Evolutionary conservation across 2,113 vertebrate species (phyloP).

Genomic region (Mirounga angustirostris): DNA sequence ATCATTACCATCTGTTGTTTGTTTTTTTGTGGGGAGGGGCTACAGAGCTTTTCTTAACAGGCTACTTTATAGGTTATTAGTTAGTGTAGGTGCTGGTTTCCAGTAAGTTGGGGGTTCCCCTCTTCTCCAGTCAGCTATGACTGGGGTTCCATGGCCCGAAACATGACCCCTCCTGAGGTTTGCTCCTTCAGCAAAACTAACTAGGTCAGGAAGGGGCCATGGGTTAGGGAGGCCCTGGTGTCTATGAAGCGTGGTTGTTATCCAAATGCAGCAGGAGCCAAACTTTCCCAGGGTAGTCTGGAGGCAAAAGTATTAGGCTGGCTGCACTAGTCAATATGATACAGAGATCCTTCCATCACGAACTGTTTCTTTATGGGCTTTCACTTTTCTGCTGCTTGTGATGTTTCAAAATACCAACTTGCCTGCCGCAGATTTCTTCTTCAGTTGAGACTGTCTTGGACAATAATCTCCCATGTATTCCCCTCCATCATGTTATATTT

Average conservation of each 20-base stretch:
- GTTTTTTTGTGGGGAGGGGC: background rate
- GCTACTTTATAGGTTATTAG: background rate
- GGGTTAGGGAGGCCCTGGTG: background rate
- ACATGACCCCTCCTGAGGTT: background rate
- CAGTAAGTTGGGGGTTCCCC: background rate
- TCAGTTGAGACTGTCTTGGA: background rate
- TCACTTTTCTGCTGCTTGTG: slow-evolving; percentile 12
- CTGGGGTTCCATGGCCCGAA: background rate
- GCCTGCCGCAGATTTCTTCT: slow-evolving; percentile 17
- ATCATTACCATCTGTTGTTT: background rate
- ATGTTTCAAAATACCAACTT: slow-evolving; percentile 65
- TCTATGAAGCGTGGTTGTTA: background rate
- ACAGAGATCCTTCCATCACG: background rate
- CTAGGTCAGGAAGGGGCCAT: background rate
- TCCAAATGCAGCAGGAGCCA: background rate
- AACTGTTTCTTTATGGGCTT: slow-evolving; percentile 14
- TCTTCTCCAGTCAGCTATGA: background rate
- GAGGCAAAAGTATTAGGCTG: slow-evolving; percentile 1
- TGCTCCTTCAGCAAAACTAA: background rate
- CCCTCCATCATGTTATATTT: background rate
- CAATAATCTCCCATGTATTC: background rate
- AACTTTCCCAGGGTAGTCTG: background rate
- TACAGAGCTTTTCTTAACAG: slow-evolving; percentile 18
- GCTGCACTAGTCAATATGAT: background rate
- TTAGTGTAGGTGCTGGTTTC: background rate